These are phyloP conservation scores for Oopsacas minuta DNA, from an alignment of 37 sponge, comb jelly and placozoan species.

Conservation along the genomic window DNA sequence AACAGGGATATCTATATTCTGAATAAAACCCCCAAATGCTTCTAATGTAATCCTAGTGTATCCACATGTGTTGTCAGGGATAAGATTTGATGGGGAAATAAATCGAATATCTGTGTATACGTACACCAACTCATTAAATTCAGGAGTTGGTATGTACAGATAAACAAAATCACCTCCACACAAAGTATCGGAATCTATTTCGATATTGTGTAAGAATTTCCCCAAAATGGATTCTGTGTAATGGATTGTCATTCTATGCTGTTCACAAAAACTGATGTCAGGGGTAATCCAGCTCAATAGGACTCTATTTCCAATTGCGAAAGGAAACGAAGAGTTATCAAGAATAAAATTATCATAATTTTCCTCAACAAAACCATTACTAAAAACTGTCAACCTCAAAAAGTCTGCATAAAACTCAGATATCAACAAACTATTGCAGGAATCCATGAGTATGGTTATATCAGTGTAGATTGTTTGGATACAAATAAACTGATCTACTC, in stretches of 20 bases:
- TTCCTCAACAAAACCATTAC: too few relatives aligned
- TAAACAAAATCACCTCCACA: not conserved
- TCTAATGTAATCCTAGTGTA: not conserved
- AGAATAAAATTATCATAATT: not conserved
- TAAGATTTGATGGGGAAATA: not conserved
- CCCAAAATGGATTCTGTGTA: not conserved
- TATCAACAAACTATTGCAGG: not conserved
- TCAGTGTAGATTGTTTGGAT: not conserved
- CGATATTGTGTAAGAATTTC: not conserved
- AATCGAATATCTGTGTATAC: not conserved
- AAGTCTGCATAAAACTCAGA: not conserved
- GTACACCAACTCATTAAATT: not conserved
- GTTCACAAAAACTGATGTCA: not conserved
- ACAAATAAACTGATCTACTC: not conserved
- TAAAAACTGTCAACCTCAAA: too few relatives aligned
- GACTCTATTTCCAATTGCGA: not conserved
- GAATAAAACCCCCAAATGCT: not conserved
- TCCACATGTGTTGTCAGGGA: not conserved
- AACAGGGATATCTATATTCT: not conserved
- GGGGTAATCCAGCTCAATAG: not conserved
- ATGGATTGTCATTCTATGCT: not conserved
- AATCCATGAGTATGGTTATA: not conserved
- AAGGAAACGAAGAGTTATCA: not conserved
- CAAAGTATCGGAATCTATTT: not conserved
- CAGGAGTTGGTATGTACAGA: not conserved